Evolutionary conservation across 2,113 vertebrate genomes (phyloP).

Genomic region (Chloebia gouldiae): DNA sequence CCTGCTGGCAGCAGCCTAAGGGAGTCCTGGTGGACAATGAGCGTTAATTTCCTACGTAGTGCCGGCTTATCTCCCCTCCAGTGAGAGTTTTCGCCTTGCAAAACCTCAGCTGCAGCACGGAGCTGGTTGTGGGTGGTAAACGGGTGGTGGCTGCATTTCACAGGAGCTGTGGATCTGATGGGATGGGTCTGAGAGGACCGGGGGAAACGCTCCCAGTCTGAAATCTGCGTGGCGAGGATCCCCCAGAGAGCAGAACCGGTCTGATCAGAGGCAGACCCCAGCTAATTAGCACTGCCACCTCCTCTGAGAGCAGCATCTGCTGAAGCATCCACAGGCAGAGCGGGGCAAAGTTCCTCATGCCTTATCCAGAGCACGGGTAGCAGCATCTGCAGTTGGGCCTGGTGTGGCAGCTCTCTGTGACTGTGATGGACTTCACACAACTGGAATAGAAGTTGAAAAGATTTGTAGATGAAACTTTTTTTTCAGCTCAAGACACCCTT

Average conservation of each 20-base stretch:
- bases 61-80: neutral
- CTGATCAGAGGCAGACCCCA: neutral
- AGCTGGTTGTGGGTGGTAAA: neutral
- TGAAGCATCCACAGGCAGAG: neutral
- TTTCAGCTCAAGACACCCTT: neutral
- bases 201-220: neutral
- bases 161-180: neutral
- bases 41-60: neutral
- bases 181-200: neutral
- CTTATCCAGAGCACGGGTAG: rapidly evolving
- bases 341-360: neutral
- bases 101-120: neutral
- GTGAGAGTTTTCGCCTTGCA: neutral
- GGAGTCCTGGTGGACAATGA: neutral
- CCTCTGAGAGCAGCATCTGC: neutral
- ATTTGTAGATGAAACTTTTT: neutral
- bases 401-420: neutral
- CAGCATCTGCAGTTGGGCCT: neutral
- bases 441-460: neutral
- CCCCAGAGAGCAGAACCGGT: neutral
- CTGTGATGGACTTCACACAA: neutral
- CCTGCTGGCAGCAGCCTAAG: neutral
- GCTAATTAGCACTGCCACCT: rapidly evolving
- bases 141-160: rapidly evolving
- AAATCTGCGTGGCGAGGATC: neutral